Base-by-base conservation (phyloP, 2,888 invertebrate species). In the Sisyra terminalis region DNA sequence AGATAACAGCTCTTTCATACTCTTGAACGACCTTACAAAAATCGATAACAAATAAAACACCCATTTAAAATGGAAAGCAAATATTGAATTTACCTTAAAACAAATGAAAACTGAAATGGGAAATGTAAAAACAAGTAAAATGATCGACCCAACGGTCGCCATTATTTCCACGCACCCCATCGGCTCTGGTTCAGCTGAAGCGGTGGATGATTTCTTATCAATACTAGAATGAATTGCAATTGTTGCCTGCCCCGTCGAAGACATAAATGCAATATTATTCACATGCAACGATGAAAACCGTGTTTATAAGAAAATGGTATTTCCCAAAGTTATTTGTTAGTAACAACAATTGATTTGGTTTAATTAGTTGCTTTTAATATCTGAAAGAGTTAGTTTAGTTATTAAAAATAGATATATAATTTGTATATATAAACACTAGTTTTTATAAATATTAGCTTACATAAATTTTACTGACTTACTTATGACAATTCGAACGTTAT, bases 1-100 rank as follows among this genome's bases (percentile, higher is more conserved):
- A 92, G 55, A 92, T 89, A 1, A 90, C 88, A 2, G 85, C 83
- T 53, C 90, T 67, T 59, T 88, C 87, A 55, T 86, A 88, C 57
- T 88, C 88, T 55, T 85, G 82, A 0, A 86, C 85, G 5, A 86
- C 83, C 77, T 78, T 49, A 6, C 56, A 54, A 46, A 46, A 14
- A 45, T 29, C 17, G 14, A 29, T 29, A 8, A n/a, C n/a, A 24
- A 39, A 43, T 14, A 34, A 15, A 11, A 13, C 38, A 2, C 5
- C 44, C 18, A 38, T 15, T 35, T 32, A 38, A 24, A 32, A 39
- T 42, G 44, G 38, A 32, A n/a, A 17, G 15, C 39, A 13, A 15
- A 39, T 17, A n/a, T 24, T 29, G 11, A 2, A 34, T 11, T 32
- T 37, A 80, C 80, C 73, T 88, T 87, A 59, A 87, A 86, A 60